Evolutionary conservation across 2,888 invertebrate genomes (phyloP).

Genomic region (Galerucella calmariensis): DNA sequence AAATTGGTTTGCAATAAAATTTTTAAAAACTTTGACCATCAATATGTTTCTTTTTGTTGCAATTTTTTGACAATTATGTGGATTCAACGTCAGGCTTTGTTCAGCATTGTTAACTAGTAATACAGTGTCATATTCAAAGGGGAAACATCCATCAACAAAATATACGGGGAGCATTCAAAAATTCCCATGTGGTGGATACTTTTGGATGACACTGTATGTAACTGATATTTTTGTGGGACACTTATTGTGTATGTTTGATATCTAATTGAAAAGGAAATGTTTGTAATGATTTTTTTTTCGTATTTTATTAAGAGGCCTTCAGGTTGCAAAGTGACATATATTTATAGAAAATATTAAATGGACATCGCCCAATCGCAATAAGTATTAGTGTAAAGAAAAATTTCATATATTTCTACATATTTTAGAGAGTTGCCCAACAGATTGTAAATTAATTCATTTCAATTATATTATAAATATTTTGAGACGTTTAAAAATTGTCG

Average conservation of each 20-base stretch:
- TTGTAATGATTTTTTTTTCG: conserved; percentile 29
- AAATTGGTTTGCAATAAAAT: conserved; percentile 7
- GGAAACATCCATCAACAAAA: too few relatives aligned
- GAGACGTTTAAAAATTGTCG: conserved; percentile 47
- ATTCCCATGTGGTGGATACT: too few relatives aligned
- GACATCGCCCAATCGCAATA: conserved; percentile 59
- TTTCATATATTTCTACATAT: conserved; percentile 38
- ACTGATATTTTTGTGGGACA: conserved; percentile 6
- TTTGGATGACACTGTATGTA: neutral
- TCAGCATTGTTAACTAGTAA: neutral
- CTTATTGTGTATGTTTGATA: conserved; percentile 7
- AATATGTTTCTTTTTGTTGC: conserved; percentile 3
- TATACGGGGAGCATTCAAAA: too few relatives aligned
- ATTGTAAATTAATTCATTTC: conserved; percentile 16
- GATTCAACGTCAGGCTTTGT: neutral
- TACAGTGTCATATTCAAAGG: neutral
- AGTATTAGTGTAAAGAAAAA: conserved; percentile 54
- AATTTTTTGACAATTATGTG: neutral
- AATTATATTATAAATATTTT: conserved; percentile 51
- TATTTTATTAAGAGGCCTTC: conserved; percentile 33
- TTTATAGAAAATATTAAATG: conserved; percentile 38
- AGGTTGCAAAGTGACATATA: conserved; percentile 36
- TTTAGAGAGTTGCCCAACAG: conserved; percentile 28
- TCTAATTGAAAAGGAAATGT: conserved; percentile 31
- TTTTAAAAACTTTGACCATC: conserved; percentile 1